Evolutionary conservation across 2,113 vertebrate genomes (phyloP).

Genomic region (Hippopotamus amphibius): DNA sequence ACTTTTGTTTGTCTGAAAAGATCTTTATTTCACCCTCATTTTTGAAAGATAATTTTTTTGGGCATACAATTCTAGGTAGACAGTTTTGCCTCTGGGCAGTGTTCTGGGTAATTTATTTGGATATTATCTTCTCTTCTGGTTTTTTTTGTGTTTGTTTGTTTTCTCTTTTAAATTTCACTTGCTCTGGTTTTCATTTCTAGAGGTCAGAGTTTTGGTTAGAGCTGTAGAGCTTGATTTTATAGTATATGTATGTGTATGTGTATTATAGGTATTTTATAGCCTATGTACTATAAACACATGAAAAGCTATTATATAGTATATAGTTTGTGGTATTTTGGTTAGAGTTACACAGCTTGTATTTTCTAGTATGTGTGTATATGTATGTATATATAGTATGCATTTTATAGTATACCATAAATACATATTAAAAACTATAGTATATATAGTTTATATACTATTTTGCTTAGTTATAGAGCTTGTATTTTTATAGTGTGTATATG

Average conservation of each 20-base stretch:
- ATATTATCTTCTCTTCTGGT: conserved; percentile 16
- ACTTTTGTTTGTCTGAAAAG: conserved; percentile 53
- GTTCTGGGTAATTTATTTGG: conserved; percentile 65
- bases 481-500: not conserved
- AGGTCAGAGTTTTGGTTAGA: conserved; percentile 49
- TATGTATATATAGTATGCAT: not conserved
- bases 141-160: not conserved
- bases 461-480: not conserved
- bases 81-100: conserved; percentile 15
- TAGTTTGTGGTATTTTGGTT: not conserved
- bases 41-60: conserved; percentile 63
- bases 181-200: conserved; percentile 49
- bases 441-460: not conserved
- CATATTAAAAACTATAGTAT: not conserved
- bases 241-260: not conserved
- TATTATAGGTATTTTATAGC: not conserved
- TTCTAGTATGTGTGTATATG: not conserved
- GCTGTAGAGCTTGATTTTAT: not conserved
- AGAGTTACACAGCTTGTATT: not conserved
- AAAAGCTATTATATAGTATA: not conserved
- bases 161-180: not conserved
- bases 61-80: conserved; percentile 28
- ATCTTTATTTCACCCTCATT: not conserved
- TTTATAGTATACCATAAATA: not conserved
- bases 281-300: not conserved